These are phyloP conservation scores for Pongo pygmaeus DNA, from an alignment of 2,113 vertebrate genomes.

Conservation along the genomic window DNA sequence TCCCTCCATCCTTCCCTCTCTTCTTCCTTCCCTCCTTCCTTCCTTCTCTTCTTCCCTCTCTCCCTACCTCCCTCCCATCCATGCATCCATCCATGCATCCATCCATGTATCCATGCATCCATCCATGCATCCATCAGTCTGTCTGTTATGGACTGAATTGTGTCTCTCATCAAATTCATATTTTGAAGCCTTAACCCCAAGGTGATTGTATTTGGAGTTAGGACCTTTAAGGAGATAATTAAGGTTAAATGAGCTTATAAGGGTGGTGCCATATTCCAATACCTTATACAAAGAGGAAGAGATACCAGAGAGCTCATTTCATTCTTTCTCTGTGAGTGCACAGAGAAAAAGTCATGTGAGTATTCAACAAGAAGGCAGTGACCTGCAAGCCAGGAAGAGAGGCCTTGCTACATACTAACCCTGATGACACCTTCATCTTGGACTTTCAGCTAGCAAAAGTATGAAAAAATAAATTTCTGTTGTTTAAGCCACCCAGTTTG, in stretches of 20 bases:
- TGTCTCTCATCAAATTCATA: neutral
- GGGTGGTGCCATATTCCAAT: neutral
- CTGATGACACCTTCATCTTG: neutral
- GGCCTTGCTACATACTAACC: neutral
- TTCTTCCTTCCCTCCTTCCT: neutral
- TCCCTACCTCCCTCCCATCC: neutral
- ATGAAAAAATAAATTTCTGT: neutral
- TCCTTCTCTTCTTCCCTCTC: neutral
- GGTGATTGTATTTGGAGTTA: neutral
- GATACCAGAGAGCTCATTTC: neutral
- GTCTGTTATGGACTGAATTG: neutral
- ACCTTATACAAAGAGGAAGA: neutral
- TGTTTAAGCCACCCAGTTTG: neutral
- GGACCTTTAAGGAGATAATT: neutral
- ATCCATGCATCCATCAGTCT: neutral
- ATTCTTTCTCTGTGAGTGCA: neutral
- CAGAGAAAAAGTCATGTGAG: neutral
- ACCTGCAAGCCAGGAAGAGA: neutral
- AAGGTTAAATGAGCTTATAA: neutral
- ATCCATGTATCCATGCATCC: neutral
- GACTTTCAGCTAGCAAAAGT: neutral
- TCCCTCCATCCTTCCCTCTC: rapidly evolving
- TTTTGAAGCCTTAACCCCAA: neutral
- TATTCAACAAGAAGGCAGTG: neutral
- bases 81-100: neutral